These are phyloP conservation scores for Nothocercus nigrocapillus DNA, from an alignment of 2,113 vertebrate genomes.

Conservation along the genomic window DNA sequence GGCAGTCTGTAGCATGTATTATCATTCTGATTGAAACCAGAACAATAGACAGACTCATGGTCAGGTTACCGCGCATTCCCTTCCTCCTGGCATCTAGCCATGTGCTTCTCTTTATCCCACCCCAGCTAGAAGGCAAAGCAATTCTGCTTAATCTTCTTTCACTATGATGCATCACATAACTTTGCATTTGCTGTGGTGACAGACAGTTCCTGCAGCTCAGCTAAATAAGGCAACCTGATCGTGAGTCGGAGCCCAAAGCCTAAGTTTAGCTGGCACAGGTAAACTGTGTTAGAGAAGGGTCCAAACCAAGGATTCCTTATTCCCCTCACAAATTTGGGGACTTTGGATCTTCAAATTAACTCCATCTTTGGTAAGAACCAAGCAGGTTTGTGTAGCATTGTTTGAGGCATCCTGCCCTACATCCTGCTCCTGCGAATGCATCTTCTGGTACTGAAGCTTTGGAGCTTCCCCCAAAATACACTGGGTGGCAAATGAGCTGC, in stretches of 20 bases:
- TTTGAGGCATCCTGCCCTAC: neutral
- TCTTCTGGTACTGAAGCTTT: neutral
- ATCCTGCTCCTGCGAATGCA: neutral
- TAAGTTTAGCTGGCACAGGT: neutral
- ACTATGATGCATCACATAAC: neutral
- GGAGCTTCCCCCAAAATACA: neutral
- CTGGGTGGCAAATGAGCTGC: neutral
- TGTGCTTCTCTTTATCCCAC: neutral
- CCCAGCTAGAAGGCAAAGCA: neutral
- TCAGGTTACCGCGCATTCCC: neutral
- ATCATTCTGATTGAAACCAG: neutral
- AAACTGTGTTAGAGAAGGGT: neutral
- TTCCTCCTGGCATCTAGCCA: neutral
- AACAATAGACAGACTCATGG: neutral
- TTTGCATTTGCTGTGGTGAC: rapidly evolving
- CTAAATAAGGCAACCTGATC: rapidly evolving
- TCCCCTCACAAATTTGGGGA: neutral
- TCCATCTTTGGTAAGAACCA: neutral
- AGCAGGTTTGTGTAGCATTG: neutral
- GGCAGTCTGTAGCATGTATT: neutral
- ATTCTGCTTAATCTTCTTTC: neutral
- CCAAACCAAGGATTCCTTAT: rapidly evolving
- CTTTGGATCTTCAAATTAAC: neutral
- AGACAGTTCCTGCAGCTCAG: neutral
- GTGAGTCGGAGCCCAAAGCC: rapidly evolving